Evolutionary conservation across 2,113 vertebrate genomes (phyloP).

Genomic region (Eublepharis macularius): DNA sequence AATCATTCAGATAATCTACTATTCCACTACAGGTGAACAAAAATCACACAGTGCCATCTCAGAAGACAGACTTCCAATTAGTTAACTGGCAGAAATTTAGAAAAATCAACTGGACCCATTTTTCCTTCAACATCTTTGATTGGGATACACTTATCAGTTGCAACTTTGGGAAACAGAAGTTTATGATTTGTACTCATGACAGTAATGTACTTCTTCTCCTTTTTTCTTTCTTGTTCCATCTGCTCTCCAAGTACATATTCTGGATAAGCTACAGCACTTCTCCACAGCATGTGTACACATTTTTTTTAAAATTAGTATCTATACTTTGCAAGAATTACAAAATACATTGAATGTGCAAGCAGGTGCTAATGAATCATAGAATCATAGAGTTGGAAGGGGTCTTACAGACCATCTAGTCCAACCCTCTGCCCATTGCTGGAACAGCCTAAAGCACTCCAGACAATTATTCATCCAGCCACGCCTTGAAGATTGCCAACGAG

Average conservation of each 20-base stretch:
- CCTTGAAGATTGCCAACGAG: no score
- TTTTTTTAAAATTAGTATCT: background rate
- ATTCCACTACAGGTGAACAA: slow-evolving; percentile 20
- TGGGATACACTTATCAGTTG: background rate
- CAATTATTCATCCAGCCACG: no score
- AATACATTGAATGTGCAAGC: background rate
- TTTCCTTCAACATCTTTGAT: background rate
- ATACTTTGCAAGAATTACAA: background rate
- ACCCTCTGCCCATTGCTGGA: no score
- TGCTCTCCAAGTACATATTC: background rate
- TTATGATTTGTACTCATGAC: background rate
- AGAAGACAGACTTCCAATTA: slow-evolving; percentile 1
- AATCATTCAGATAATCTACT: background rate
- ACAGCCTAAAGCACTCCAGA: no score
- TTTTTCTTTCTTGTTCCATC: background rate
- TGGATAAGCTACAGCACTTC: background rate
- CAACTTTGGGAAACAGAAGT: background rate
- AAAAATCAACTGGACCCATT: background rate
- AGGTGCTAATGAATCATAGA: background rate
- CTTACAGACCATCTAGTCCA: no score
- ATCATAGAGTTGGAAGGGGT: no score
- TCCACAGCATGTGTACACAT: background rate
- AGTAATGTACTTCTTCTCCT: background rate
- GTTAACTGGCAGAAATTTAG: background rate
- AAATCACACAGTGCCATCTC: slow-evolving; percentile 19